These are phyloP conservation scores for Stenodema calcarata DNA, from an alignment of 2,888 invertebrate species.

Conservation along the genomic window DNA sequence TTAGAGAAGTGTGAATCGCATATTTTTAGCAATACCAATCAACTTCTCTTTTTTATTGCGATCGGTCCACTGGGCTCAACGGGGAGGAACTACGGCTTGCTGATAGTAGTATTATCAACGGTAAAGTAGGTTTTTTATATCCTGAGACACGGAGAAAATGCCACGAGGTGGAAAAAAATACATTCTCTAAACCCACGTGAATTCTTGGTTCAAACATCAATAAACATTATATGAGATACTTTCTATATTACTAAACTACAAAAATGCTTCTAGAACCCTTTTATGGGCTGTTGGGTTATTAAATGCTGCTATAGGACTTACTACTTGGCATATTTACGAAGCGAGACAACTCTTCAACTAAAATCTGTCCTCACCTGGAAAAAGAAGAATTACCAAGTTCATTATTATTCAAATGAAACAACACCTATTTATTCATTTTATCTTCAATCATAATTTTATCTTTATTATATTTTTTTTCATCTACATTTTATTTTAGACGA, in stretches of 20 bases:
- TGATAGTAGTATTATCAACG: neutral
- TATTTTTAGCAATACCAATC: neutral
- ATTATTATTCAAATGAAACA: neutral
- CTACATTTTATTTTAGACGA: too few species aligned
- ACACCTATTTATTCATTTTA: too few species aligned
- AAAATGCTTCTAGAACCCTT: neutral
- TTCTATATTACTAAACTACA: neutral
- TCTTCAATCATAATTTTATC: too few species aligned
- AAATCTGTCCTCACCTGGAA: neutral
- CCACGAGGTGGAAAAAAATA: neutral
- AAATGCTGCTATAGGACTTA: neutral
- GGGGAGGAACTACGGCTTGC: neutral
- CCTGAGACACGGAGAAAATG: neutral
- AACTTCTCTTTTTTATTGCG: neutral
- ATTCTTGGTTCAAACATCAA: neutral
- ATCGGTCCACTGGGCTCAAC: neutral
- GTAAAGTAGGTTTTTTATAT: neutral
- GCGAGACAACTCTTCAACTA: neutral
- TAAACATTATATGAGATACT: neutral
- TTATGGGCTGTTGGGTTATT: neutral
- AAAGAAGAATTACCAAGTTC: neutral
- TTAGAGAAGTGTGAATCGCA: neutral
- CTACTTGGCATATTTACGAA: neutral
- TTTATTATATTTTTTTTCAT: too few species aligned
- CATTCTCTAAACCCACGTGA: neutral